Conservation (phyloP, 1,140 invertebrate species). For the Tetranychus cinnabarinus region DNA sequence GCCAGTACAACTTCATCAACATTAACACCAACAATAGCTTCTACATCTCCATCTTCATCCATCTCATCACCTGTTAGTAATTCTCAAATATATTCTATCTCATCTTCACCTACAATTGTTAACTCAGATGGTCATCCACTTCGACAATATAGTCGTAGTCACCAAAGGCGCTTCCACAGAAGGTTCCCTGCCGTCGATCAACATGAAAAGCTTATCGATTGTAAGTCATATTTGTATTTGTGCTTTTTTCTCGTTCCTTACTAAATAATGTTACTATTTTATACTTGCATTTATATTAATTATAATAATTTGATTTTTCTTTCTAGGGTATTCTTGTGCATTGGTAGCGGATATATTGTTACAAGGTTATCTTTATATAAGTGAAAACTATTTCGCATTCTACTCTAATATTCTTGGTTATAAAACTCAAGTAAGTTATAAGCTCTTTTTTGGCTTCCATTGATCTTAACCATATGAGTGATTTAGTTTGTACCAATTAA, state of each 20-base stretch:
- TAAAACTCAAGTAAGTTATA: constrained; percentile 30
- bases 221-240: constrained; percentile 2
- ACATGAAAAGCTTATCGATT: constrained; percentile 11
- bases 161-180: constrained; percentile 9
- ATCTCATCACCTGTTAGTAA: no score
- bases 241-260: background rate
- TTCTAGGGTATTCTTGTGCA: constrained; percentile 67
- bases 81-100: no score
- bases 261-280: background rate
- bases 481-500: no score
- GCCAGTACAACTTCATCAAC: no score
- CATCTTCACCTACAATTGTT: no score
- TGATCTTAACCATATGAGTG: no score
- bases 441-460: background rate
- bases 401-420: constrained; percentile 84
- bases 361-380: constrained; percentile 74
- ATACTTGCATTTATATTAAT: background rate
- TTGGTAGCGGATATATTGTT: constrained; percentile 66
- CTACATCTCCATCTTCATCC: no score
- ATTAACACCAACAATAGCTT: no score
- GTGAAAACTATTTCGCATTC: constrained; percentile 76
- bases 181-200: constrained; percentile 10
- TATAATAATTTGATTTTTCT: background rate
- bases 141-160: background rate
- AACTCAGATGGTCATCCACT: no score